Evolutionary conservation across 2,797 vertebrate genomes (phyloP).

Genomic region (Molossus alvarezi): DNA sequence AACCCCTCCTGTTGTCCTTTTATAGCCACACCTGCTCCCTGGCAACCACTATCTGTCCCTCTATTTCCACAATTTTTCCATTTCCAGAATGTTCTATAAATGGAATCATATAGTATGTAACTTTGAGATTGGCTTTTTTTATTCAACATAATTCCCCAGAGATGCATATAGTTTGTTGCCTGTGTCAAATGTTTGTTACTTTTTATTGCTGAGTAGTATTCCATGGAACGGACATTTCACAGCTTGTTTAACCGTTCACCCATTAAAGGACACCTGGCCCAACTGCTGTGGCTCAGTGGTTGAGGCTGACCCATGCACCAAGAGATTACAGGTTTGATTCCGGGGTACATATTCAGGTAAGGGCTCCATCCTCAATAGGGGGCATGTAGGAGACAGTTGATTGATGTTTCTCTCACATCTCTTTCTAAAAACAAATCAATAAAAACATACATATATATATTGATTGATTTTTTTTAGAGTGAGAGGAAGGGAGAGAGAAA

Average conservation of each 20-base stretch:
- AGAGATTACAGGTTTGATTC: no score
- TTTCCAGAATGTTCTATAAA: conserved; percentile 36
- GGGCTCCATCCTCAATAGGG: no score
- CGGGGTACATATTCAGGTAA: no score
- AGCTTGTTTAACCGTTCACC: conserved; percentile 6
- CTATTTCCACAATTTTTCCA: background rate
- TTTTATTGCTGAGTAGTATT: conserved; percentile 15
- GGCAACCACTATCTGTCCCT: background rate
- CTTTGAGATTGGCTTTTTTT: background rate
- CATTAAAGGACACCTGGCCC: background rate
- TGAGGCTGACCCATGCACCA: no score
- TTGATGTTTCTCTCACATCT: no score
- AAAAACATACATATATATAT: no score
- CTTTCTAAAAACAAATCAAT: no score
- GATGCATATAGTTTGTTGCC: background rate
- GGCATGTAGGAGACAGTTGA: no score
- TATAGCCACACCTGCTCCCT: background rate
- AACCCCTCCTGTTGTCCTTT: background rate
- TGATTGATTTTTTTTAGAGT: no score
- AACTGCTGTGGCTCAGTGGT: no score
- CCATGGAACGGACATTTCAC: background rate
- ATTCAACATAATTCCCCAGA: background rate
- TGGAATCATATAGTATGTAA: background rate
- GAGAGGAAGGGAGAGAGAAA: background rate
- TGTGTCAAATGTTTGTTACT: background rate